These are phyloP conservation scores for Sesamia inferens DNA, from an alignment of 2,888 invertebrate genomes.

Conservation along the genomic window DNA sequence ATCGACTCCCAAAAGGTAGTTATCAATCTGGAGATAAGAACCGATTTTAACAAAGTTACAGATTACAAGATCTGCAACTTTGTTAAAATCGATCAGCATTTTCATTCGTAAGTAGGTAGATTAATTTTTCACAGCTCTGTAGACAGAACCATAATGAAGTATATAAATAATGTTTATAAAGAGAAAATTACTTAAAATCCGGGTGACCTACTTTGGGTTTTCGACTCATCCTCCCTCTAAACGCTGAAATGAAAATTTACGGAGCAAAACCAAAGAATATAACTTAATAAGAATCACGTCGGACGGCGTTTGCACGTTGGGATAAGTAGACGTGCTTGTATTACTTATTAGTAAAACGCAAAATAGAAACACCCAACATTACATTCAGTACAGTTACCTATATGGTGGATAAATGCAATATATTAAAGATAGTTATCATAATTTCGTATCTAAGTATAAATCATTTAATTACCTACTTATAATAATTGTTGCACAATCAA, in stretches of 20 bases:
- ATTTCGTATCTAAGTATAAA: too few relatives aligned
- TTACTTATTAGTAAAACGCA: not conserved
- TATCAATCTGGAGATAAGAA: not conserved
- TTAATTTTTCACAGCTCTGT: slow-evolving; percentile 18
- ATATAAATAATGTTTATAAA: slow-evolving; percentile 40
- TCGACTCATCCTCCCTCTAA: slow-evolving; percentile 9
- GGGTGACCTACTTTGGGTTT: slow-evolving; percentile 48
- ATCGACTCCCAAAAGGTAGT: not conserved
- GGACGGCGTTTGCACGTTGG: not conserved
- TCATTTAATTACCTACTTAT: not conserved
- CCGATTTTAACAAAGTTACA: not conserved
- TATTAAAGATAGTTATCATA: too few relatives aligned
- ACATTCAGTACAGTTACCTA: not conserved
- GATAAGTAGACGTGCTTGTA: not conserved
- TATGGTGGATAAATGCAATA: not conserved
- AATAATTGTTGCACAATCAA: not conserved
- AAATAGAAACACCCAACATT: not conserved
- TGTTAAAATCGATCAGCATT: not conserved
- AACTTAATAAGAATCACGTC: not conserved
- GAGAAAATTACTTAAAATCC: slow-evolving; percentile 35
- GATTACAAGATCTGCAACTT: not conserved
- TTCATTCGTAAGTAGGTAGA: slow-evolving; percentile 5
- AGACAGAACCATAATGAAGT: slow-evolving; percentile 32
- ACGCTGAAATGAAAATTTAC: slow-evolving; percentile 22
- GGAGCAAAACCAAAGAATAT: slow-evolving; percentile 7